These are phyloP conservation scores for Camponotus fellah DNA, from an alignment of 2,888 invertebrate genomes.

Conservation along the genomic window DNA sequence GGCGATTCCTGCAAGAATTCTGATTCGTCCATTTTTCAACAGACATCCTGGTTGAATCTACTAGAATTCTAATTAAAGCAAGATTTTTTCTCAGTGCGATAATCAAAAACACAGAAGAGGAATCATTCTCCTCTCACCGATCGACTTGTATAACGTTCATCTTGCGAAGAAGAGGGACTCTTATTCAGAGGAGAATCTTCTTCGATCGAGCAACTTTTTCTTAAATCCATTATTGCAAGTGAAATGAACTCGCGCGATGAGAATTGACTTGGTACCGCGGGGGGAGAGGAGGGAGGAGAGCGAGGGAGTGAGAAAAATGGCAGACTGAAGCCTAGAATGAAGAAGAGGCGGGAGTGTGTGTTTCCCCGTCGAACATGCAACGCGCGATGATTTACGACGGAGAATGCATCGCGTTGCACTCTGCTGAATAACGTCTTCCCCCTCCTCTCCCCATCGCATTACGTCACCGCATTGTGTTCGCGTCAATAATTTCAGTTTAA, in stretches of 20 bases:
- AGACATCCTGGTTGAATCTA: too few relatives aligned
- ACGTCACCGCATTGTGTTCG: slow-evolving; percentile 79
- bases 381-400: slow-evolving; percentile 54
- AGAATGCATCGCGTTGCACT: slow-evolving; percentile 51
- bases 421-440: slow-evolving; percentile 53
- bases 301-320: slow-evolving; percentile 17
- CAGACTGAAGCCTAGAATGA: slow-evolving; percentile 46
- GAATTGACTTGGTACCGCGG: too few relatives aligned
- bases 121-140: background rate
- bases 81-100: background rate
- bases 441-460: slow-evolving; percentile 63
- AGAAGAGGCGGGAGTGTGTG: slow-evolving; percentile 11
- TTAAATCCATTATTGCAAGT: background rate
- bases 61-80: too few relatives aligned
- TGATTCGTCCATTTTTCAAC: too few relatives aligned
- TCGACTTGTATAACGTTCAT: background rate
- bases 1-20: too few relatives aligned
- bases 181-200: too few relatives aligned
- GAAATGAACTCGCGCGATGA: background rate
- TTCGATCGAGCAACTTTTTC: background rate
- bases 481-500: slow-evolving; percentile 69
- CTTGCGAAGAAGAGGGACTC: background rate
- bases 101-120: background rate
- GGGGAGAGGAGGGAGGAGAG: background rate
- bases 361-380: slow-evolving; percentile 45